Evolutionary conservation across 2,113 vertebrate genomes (phyloP), one percentile per base, ranked within the genome.

Genomic region (Oreochromis aureus): DNA sequence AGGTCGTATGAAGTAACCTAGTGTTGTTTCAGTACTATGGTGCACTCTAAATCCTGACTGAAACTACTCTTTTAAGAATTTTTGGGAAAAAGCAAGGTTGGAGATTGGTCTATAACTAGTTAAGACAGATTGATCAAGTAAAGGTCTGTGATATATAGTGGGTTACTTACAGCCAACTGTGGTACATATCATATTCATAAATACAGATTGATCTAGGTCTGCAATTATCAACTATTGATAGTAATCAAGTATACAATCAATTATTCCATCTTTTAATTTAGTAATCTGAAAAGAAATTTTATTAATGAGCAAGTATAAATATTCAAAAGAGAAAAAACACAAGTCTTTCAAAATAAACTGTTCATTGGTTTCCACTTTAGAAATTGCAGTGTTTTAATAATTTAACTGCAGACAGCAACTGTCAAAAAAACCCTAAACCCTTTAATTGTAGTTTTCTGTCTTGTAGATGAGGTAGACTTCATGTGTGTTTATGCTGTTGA

Each of bases 381-480:
- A 69, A 39, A 39, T 39, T 22, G 3, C 4, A 39, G 34, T 22
- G 6, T 66, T 66, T 39, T 39, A 66, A 39, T 66, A 66, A 66
- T 5, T 13, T 11, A 66, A 13, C 10, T 66, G 19, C 61, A n/a
- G 61, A 22, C 19, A n/a, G 10, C 11, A 66, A 13, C 34, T 39
- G 61, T 66, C 34, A 66, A 39, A 66, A 39, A 66, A 7, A 0
- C 0, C 10, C 32, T 66, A 11, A 66, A 66, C 1, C 32, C 19
- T 66, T 66, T 66, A 66, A 66, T n/a, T 66, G 61, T n/a, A 66
- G 32, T 66, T 66, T 66, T 39, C 61, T 39, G 32, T 66, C 9
- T 39, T 66, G 32, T 66, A 66, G 6, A 66, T 39, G 61, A 36
- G 18, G 18, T 36, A 66, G 32, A 39, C 18, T 66, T 39, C 32